A percentile compares a stretch with the other conserved stretches of the same genome.
These are phyloP conservation scores for Tholera decimalis DNA, from an alignment of 2,888 invertebrate genomes.

Conservation along the genomic window DNA sequence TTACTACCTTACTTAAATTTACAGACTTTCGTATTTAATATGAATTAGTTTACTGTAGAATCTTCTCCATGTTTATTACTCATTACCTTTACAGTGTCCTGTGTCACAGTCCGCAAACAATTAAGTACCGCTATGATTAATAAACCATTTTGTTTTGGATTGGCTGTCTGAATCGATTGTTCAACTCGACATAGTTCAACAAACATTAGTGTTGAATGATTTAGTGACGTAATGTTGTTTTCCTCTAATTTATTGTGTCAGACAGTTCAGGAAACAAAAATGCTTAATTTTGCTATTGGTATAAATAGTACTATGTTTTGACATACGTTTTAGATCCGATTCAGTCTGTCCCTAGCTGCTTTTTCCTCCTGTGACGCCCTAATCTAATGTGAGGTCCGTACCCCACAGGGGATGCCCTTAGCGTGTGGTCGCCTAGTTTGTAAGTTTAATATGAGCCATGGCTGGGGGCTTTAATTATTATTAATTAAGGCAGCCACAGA, in stretches of 20 bases:
- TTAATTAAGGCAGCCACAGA: too few relatives aligned
- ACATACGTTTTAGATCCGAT: too few relatives aligned
- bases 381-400: too few relatives aligned
- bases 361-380: too few relatives aligned
- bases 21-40: not conserved
- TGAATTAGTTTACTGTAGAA: not conserved
- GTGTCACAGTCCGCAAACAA: constrained; percentile 16
- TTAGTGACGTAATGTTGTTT: constrained; percentile 38
- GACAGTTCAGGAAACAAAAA: constrained; percentile 35
- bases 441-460: too few relatives aligned
- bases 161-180: constrained; percentile 36
- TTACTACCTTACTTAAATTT: too few relatives aligned
- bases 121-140: constrained; percentile 30
- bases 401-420: too few relatives aligned
- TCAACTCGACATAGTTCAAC: constrained; percentile 27
- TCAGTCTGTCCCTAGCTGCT: too few relatives aligned
- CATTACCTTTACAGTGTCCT: constrained; percentile 2
- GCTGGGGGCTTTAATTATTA: too few relatives aligned
- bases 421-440: too few relatives aligned
- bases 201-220: constrained; percentile 47
- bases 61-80: not conserved
- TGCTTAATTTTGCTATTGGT: constrained; percentile 6
- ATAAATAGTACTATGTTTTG: constrained; percentile 1
- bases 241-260: constrained; percentile 12
- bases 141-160: constrained; percentile 41